Conservation (phyloP, 2,797 vertebrate species). For the Sebastes kiyomatsui region DNA sequence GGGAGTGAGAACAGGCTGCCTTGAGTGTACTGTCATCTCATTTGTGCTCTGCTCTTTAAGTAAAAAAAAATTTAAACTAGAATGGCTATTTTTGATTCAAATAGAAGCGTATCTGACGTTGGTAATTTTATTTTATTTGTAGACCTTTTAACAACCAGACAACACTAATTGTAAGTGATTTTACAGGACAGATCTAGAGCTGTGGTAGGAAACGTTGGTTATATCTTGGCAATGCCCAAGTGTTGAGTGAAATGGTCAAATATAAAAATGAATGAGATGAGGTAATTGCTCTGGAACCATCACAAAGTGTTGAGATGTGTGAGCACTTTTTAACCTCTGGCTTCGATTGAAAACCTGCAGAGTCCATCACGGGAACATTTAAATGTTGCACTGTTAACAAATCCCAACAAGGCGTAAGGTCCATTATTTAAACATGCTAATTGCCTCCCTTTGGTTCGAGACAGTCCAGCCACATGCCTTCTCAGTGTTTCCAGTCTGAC, state of each 20-base stretch:
- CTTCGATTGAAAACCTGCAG: background rate
- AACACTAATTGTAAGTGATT: background rate
- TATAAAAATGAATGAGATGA: background rate
- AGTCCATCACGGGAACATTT: background rate
- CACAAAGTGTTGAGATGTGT: background rate
- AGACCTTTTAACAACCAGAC: background rate
- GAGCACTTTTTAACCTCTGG: background rate
- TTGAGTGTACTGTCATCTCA: too few relatives aligned
- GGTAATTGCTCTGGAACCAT: background rate
- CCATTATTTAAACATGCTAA: constrained; percentile 43
- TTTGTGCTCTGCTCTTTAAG: too few relatives aligned
- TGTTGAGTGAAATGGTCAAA: background rate
- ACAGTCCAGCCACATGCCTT: constrained; percentile 33
- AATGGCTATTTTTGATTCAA: background rate
- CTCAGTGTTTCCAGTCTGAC: constrained; percentile 56
- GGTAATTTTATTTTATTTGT: background rate
- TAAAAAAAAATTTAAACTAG: too few relatives aligned
- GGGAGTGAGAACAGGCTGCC: too few relatives aligned
- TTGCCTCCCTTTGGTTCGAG: constrained; percentile 30
- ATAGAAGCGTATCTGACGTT: background rate
- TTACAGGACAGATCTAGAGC: background rate
- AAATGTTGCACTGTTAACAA: background rate
- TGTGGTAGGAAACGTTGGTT: background rate
- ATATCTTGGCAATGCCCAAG: background rate
- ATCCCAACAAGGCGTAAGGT: background rate